phyloP scores from a whole-genome alignment of 2,797 vertebrate genomes.

The Astyanax mexicanus region DNA sequence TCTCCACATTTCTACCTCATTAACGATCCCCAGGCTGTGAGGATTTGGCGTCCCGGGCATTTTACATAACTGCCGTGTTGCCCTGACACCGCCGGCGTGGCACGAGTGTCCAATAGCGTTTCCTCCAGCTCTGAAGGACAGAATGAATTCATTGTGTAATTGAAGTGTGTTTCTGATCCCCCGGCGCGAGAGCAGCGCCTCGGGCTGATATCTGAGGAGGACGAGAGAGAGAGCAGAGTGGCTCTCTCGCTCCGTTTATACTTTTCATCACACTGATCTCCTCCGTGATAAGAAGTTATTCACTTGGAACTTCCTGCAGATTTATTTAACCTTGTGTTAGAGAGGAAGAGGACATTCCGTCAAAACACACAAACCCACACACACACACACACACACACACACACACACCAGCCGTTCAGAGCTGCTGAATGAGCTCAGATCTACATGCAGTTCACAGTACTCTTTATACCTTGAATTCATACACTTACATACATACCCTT shows the following conservation, averaged over 20 bases:
- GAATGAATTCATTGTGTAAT: constrained; percentile 2
- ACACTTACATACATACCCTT: too few species aligned
- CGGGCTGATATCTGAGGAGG: not conserved
- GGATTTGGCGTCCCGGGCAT: not conserved
- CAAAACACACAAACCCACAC: too few species aligned
- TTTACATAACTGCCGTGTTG: constrained; percentile 24
- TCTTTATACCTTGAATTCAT: too few species aligned
- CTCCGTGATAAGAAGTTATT: constrained; percentile 52
- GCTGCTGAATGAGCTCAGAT: constrained; percentile 25
- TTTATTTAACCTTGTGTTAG: constrained; percentile 56
- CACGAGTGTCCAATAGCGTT: constrained; percentile 15
- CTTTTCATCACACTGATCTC: constrained; percentile 51
- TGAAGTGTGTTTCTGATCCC: not conserved
- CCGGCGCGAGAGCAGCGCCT: not conserved
- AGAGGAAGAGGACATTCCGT: constrained; percentile 34
- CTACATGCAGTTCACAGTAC: constrained; percentile 11
- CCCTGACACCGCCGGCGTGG: constrained; percentile 20
- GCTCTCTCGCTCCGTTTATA: constrained; percentile 38
- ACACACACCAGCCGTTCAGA: constrained; percentile 50
- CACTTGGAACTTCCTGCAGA: constrained; percentile 36
- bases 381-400: too few species aligned
- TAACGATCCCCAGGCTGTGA: not conserved
- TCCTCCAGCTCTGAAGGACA: not conserved
- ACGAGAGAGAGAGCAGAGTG: constrained; percentile 32
- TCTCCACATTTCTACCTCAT: not conserved